Conservation (phyloP, 2,888 invertebrate genomes). For the Danaus chrysippus region DNA sequence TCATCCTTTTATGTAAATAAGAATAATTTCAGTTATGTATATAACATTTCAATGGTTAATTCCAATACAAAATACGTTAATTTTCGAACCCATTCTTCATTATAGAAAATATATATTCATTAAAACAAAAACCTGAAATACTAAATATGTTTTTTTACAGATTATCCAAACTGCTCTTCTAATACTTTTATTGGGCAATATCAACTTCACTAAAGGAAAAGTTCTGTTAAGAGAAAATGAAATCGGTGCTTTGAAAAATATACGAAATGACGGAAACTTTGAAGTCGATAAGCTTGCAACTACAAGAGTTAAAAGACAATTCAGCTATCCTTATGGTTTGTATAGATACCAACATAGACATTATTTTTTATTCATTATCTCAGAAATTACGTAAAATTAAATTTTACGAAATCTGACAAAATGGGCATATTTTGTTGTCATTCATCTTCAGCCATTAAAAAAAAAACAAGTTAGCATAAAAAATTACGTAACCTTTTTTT, state of each 20-base stretch:
- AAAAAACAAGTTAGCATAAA: background rate
- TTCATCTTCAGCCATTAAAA: background rate
- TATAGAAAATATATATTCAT: too few relatives aligned
- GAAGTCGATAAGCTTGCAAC: background rate
- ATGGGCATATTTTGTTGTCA: background rate
- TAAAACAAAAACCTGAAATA: too few relatives aligned
- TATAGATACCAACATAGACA: background rate
- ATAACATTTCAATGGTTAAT: too few relatives aligned
- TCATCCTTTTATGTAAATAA: background rate
- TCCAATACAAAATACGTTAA: background rate
- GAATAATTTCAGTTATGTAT: too few relatives aligned
- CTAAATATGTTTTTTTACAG: conserved; percentile 15
- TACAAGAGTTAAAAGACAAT: conserved; percentile 27
- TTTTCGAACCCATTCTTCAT: background rate
- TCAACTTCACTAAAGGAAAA: background rate
- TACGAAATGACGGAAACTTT: background rate
- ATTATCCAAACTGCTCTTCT: background rate
- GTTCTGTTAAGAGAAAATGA: background rate
- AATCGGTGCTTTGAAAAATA: background rate
- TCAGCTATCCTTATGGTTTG: conserved; percentile 24
- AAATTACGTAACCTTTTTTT: conserved; percentile 12
- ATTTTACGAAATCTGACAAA: too few relatives aligned
- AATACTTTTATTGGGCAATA: conserved; percentile 3
- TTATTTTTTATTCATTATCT: too few relatives aligned
- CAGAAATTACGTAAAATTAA: too few relatives aligned